Percentiles rank a stretch among this genome's conserved stretches.
phyloP scores from a whole-genome alignment of 2,888 invertebrate genomes.

The Agrochola lychnidis region DNA sequence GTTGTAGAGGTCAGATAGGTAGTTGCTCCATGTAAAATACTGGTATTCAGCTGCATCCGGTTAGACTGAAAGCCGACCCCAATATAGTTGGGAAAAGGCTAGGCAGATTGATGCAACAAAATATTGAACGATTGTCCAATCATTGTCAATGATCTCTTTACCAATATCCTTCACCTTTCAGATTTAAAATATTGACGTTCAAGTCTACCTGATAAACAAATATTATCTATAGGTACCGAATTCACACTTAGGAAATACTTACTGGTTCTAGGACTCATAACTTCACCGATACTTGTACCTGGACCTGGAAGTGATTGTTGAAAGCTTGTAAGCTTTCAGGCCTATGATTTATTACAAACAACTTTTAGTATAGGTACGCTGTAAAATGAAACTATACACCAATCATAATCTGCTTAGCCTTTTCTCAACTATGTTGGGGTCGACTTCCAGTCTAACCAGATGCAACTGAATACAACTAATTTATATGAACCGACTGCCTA shows the following conservation, averaged over 20 bases:
- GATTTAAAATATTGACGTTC: slow-evolving; percentile 22
- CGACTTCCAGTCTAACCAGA: no score
- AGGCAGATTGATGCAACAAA: neutral
- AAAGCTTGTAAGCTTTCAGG: slow-evolving; percentile 18
- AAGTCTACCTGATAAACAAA: slow-evolving; percentile 20
- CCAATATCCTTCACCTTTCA: slow-evolving; percentile 9
- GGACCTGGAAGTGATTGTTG: slow-evolving; percentile 3
- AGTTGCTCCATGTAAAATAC: no score
- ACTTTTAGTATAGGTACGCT: neutral
- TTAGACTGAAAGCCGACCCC: no score
- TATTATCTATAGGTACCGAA: neutral
- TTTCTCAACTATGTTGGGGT: no score
- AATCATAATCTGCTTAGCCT: no score
- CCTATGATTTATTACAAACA: slow-evolving; percentile 5
- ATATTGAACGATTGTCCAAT: neutral
- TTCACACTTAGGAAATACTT: neutral
- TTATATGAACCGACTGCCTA: no score
- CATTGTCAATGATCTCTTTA: neutral
- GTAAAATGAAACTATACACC: no score
- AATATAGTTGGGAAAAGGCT: no score
- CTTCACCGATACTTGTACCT: neutral
- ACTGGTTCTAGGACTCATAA: neutral
- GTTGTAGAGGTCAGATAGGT: no score
- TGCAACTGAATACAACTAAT: no score
- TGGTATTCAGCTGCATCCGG: no score